A percentile compares a stretch with the other conserved stretches of the same genome.
These are phyloP conservation scores for Adelges cooleyi DNA, from an alignment of 1,140 invertebrate species.

Conservation along the genomic window DNA sequence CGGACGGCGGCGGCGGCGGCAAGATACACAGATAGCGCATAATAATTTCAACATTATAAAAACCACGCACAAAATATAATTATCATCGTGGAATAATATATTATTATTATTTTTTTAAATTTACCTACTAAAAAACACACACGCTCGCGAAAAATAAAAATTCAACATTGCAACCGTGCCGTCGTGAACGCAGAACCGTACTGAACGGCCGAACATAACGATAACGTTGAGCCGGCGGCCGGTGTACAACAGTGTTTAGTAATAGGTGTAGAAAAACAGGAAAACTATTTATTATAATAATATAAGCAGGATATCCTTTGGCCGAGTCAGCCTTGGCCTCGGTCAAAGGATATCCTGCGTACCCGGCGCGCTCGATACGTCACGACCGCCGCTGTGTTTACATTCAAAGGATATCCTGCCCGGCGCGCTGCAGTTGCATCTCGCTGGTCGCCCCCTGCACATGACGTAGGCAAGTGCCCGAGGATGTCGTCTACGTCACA, in stretches of 20 bases:
- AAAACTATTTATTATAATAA: no score
- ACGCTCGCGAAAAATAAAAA: neutral
- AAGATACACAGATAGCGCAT: no score
- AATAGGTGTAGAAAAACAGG: neutral
- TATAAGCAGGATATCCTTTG: conserved; percentile 27
- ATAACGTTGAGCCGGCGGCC: neutral
- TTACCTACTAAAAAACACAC: no score
- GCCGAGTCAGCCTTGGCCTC: neutral
- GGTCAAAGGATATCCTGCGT: no score
- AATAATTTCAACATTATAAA: no score
- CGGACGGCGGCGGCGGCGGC: no score
- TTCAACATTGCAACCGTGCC: neutral
- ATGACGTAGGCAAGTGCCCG: neutral
- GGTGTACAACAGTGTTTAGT: neutral
- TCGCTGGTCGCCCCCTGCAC: neutral
- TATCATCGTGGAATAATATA: no score
- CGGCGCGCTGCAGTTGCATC: neutral
- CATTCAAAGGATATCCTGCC: conserved; percentile 25
- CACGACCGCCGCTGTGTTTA: conserved; percentile 5
- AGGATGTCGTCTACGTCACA: neutral
- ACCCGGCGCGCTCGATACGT: neutral
- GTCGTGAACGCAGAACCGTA: neutral
- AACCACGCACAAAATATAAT: no score
- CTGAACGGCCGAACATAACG: neutral
- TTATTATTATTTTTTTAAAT: no score